Conservation (phyloP, 2,888 invertebrate species). For the Ochropleura plecta region DNA sequence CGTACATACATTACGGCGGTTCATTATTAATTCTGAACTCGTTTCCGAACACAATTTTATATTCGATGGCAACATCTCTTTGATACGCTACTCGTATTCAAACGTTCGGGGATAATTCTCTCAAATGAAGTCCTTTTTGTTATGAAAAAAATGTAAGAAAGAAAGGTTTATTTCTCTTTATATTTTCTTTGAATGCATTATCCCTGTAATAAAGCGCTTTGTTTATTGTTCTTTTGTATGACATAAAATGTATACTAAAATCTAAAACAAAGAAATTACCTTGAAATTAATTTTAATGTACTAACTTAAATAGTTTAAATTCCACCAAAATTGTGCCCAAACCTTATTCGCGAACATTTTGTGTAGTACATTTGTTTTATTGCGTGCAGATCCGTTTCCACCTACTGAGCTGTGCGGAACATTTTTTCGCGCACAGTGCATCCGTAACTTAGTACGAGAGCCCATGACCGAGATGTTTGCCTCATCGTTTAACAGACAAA, state of each 20-base stretch:
- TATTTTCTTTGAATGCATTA: background rate
- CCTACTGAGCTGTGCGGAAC: background rate
- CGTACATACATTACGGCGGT: slow-evolving; percentile 15
- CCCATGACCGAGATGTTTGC: background rate
- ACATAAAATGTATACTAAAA: background rate
- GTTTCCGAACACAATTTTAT: slow-evolving; percentile 37
- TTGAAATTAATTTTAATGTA: background rate
- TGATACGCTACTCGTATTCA: slow-evolving; percentile 39
- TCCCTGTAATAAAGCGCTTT: background rate
- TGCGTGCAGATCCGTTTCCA: background rate
- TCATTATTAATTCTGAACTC: slow-evolving; percentile 50
- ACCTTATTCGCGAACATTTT: background rate
- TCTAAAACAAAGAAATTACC: background rate
- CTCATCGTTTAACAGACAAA: background rate
- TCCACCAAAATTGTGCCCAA: background rate
- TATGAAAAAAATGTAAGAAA: background rate
- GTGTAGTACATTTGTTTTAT: background rate
- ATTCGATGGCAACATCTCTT: slow-evolving; percentile 38
- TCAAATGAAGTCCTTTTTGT: slow-evolving; percentile 27
- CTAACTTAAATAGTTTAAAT: background rate
- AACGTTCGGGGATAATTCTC: slow-evolving; percentile 31
- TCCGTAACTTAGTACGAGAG: background rate
- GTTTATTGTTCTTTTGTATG: background rate
- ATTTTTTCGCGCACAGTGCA: background rate
- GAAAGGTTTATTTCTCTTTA: background rate